Percentiles rank a stretch among this genome's conserved stretches.
Evolutionary conservation across 1,140 invertebrate species (phyloP).

Genomic region (Limonius californicus): DNA sequence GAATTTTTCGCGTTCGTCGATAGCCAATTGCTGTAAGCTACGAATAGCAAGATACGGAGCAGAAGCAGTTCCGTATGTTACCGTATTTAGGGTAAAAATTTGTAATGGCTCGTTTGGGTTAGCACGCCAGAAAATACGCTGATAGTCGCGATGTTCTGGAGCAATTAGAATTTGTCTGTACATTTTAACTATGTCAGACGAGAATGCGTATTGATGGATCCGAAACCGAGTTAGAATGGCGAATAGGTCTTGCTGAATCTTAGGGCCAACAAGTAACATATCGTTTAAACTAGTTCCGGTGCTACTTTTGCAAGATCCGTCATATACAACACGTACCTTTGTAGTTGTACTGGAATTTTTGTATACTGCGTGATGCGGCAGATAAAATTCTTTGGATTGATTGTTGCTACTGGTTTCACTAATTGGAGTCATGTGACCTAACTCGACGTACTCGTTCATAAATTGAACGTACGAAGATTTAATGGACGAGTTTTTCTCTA

Average conservation of each 20-base stretch:
- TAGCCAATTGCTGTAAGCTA: conserved; percentile 31
- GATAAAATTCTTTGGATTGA: conserved; percentile 4
- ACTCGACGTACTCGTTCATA: conserved; percentile 40
- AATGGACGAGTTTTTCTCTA: conserved; percentile 1
- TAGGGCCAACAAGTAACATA: neutral
- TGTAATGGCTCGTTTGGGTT: conserved; percentile 23
- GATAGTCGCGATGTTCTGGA: conserved; percentile 32
- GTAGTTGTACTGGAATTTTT: neutral
- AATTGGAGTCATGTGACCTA: conserved; percentile 45
- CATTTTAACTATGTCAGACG: conserved; percentile 45
- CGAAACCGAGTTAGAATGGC: conserved; percentile 26
- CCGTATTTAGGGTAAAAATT: conserved; percentile 31
- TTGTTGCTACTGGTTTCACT: neutral
- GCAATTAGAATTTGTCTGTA: conserved; percentile 45
- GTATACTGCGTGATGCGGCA: conserved; percentile 1
- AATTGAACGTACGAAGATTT: conserved; percentile 29
- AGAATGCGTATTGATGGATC: conserved; percentile 13
- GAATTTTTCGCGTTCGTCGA: conserved; percentile 23
- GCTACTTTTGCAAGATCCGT: neutral
- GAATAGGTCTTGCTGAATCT: conserved; percentile 3
- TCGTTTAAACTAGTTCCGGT: neutral
- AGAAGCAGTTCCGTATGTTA: conserved; percentile 37
- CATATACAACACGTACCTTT: conserved; percentile 9
- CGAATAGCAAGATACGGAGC: conserved; percentile 36
- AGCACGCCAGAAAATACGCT: conserved; percentile 42